Evolutionary conservation across 2,113 vertebrate genomes (phyloP).

Genomic region (Polypterus senegalus): DNA sequence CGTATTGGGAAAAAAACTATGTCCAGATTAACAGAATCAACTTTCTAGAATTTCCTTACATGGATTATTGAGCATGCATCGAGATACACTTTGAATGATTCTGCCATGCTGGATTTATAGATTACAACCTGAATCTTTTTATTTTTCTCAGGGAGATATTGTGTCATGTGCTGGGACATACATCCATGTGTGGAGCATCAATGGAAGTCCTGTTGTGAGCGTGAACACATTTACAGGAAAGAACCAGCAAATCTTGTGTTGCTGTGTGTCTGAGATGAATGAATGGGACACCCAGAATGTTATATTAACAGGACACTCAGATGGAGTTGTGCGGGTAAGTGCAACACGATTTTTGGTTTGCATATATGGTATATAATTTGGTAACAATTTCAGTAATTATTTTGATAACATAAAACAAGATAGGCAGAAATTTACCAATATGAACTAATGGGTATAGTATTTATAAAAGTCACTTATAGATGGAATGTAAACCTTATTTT

Average conservation of each 20-base stretch:
- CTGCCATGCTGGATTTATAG: not conserved
- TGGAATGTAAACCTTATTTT: no score
- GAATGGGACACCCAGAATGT: constrained; percentile 98
- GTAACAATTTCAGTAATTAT: no score
- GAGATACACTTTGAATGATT: no score
- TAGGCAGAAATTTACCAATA: no score
- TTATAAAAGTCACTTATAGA: no score
- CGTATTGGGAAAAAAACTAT: no score
- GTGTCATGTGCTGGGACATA: constrained; percentile 89
- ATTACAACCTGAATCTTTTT: not conserved
- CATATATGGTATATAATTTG: no score
- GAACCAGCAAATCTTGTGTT: constrained; percentile 90
- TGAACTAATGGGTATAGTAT: no score
- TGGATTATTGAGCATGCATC: no score
- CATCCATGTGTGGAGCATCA: constrained; percentile 96
- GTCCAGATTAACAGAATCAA: no score
- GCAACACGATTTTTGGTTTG: not conserved
- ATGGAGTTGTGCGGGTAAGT: constrained; percentile 84
- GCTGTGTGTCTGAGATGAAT: constrained; percentile 94
- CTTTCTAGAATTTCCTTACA: no score
- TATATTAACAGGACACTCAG: constrained; percentile 89
- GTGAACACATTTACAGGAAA: constrained; percentile 92
- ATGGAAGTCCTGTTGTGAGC: constrained; percentile 84
- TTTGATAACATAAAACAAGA: no score
- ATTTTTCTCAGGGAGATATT: constrained; percentile 69